Percentiles rank a stretch among this genome's conserved stretches.
phyloP scores from a whole-genome alignment of 2,888 invertebrate species.

The Sminthurinus aureus region DNA sequence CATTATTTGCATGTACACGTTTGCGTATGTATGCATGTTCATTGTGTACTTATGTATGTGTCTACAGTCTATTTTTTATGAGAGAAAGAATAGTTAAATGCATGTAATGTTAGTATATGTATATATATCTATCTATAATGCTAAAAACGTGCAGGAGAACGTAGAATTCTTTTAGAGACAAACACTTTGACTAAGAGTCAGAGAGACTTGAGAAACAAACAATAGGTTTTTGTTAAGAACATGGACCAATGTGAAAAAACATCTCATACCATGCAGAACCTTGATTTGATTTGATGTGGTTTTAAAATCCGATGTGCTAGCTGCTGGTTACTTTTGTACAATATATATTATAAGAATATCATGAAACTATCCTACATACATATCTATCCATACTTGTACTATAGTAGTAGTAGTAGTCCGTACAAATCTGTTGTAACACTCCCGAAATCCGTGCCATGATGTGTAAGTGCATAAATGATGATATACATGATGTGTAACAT shows the following conservation, averaged over 20 bases:
- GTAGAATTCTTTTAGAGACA: neutral
- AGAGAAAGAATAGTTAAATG: neutral
- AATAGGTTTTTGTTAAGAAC: slow-evolving; percentile 27
- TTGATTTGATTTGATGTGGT: slow-evolving; percentile 43
- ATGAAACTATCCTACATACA: too few relatives aligned
- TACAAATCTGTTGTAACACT: too few relatives aligned
- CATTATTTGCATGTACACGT: neutral
- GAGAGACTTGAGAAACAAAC: slow-evolving; percentile 28
- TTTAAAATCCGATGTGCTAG: slow-evolving; percentile 24
- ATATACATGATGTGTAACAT: neutral
- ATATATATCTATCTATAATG: neutral
- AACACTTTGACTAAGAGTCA: too few relatives aligned
- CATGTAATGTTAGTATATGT: neutral
- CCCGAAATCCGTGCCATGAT: too few relatives aligned
- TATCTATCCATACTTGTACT: too few relatives aligned
- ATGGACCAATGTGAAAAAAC: slow-evolving; percentile 29
- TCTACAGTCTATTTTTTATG: neutral
- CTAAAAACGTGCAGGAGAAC: slow-evolving; percentile 23
- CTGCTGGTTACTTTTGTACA: neutral
- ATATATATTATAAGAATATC: too few relatives aligned
- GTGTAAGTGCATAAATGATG: too few relatives aligned
- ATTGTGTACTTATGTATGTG: neutral
- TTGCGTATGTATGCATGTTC: neutral
- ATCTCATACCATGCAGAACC: slow-evolving; percentile 40
- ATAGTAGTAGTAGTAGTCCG: too few relatives aligned